A percentile compares a stretch with the other conserved stretches of the same genome.
Conservation (phyloP, 2,888 invertebrate genomes). For the Lamellibrachia columna region DNA sequence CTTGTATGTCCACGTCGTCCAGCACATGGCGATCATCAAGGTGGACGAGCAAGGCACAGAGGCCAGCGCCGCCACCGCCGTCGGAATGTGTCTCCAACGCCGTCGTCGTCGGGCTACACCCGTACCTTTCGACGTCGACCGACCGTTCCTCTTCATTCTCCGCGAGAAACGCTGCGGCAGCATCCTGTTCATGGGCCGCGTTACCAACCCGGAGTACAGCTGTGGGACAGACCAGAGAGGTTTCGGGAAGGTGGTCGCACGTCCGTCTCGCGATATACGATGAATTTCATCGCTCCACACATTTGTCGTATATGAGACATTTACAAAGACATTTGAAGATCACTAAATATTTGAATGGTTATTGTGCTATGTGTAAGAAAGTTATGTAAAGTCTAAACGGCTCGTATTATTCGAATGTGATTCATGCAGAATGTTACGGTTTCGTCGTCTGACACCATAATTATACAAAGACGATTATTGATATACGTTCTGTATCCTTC, state of each 20-base stretch:
- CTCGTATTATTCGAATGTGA: too few species aligned
- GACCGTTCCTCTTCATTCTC: conserved; percentile 60
- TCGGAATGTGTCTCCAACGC: background rate
- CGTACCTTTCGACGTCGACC: conserved; percentile 46
- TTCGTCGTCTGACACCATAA: too few species aligned
- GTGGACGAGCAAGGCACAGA: conserved; percentile 62
- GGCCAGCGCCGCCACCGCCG: conserved; percentile 52
- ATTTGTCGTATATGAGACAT: too few species aligned
- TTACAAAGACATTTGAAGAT: too few species aligned
- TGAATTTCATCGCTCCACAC: background rate
- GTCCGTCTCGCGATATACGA: background rate
- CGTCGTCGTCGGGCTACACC: background rate
- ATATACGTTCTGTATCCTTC: too few species aligned
- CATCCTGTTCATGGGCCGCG: conserved; percentile 36
- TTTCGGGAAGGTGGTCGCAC: background rate
- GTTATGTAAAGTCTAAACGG: too few species aligned
- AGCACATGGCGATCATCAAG: conserved; percentile 61
- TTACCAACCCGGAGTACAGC: background rate
- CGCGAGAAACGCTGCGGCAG: conserved; percentile 32
- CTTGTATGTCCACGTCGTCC: conserved; percentile 49
- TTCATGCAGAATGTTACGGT: too few species aligned
- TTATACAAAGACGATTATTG: too few species aligned
- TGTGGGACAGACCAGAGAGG: background rate
- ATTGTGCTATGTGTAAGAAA: too few species aligned
- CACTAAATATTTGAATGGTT: too few species aligned